Conservation (phyloP, 2,113 vertebrate species). For the Serilophus lunatus region DNA sequence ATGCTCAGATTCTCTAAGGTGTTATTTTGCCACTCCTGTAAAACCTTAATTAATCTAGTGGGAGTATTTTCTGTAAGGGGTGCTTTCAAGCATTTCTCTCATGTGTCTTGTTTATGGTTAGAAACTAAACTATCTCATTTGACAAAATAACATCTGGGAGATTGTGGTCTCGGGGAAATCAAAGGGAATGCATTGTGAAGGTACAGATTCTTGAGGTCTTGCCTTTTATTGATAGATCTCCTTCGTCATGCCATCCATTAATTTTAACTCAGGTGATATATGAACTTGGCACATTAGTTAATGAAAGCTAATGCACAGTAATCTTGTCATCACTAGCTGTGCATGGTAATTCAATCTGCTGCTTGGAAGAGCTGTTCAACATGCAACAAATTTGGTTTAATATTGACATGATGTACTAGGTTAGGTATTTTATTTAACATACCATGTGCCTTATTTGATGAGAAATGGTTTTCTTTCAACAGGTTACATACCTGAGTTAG, state of each 20-base stretch:
- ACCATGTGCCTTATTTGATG: slow-evolving; percentile 38
- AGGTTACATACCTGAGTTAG: not conserved
- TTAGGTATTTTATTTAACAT: slow-evolving; percentile 26
- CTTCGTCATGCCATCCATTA: not conserved
- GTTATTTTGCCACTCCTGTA: not conserved
- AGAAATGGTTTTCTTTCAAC: slow-evolving; percentile 7
- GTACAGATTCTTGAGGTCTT: not conserved
- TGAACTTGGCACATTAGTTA: slow-evolving; percentile 37
- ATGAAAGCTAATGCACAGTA: slow-evolving; percentile 40
- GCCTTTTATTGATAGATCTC: slow-evolving; percentile 8
- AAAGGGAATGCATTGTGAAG: not conserved
- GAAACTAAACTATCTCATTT: not conserved
- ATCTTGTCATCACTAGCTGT: slow-evolving; percentile 46
- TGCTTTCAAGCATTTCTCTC: not conserved
- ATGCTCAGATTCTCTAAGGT: not conserved
- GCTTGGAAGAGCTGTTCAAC: slow-evolving; percentile 2
- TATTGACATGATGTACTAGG: slow-evolving; percentile 45
- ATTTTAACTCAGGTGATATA: slow-evolving; percentile 40
- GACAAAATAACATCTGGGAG: not conserved
- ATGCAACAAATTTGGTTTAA: slow-evolving; percentile 30
- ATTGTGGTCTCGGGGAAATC: not conserved
- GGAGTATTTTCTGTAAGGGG: not conserved
- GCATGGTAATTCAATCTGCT: slow-evolving; percentile 48
- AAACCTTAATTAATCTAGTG: slow-evolving; percentile 31
- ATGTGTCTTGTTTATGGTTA: not conserved